Conservation (phyloP, 2,888 invertebrate genomes). For the Tanytarsus gracilentus region DNA sequence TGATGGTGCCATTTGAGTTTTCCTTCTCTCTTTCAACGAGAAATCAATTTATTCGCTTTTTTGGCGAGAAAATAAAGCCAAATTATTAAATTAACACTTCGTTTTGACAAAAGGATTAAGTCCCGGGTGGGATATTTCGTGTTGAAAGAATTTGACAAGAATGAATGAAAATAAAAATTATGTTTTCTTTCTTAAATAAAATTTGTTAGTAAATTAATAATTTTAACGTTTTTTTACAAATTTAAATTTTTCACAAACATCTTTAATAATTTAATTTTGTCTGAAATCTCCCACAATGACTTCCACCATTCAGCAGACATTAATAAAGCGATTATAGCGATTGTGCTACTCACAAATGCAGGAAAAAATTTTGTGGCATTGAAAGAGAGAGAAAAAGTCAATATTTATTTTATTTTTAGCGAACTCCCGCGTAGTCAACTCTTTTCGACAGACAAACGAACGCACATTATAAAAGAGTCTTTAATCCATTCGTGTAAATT, state of each 20-base stretch:
- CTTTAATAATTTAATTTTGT: no score
- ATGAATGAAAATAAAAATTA: no score
- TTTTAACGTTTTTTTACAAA: no score
- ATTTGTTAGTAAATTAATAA: not conserved
- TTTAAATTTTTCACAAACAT: no score
- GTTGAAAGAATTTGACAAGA: no score
- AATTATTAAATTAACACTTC: slow-evolving; percentile 27
- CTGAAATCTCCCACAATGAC: no score
- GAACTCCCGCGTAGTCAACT: slow-evolving; percentile 20
- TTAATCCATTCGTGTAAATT: not conserved
- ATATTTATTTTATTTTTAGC: slow-evolving; percentile 1
- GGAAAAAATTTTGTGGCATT: not conserved
- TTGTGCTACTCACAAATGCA: slow-evolving; percentile 7
- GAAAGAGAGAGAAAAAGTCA: not conserved
- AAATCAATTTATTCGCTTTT: slow-evolving; percentile 10
- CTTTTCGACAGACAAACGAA: no score
- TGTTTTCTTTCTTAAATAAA: not conserved
- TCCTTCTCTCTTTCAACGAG: no score
- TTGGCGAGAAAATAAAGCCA: not conserved
- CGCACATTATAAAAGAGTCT: no score
- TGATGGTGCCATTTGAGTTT: not conserved
- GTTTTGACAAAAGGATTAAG: no score
- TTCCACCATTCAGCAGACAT: no score
- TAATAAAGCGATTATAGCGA: slow-evolving; percentile 25
- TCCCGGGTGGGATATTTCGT: no score